Evolutionary conservation across 2,113 vertebrate genomes (phyloP).

Genomic region (Corvus cornix): DNA sequence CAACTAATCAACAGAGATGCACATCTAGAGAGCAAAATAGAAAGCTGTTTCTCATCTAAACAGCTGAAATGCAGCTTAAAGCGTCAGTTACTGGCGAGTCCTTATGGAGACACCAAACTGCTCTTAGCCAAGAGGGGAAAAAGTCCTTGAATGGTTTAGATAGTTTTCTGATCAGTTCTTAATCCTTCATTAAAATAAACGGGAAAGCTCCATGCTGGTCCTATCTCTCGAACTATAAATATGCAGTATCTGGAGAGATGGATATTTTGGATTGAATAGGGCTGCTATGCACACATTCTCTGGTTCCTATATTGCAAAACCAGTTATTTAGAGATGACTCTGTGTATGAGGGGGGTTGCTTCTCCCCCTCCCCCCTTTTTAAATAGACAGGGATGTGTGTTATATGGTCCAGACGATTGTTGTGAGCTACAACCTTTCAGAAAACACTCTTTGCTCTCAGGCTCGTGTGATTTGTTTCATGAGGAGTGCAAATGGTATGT

Average conservation of each 20-base stretch:
- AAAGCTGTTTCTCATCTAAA: constrained; percentile 57
- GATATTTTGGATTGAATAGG: constrained; percentile 42
- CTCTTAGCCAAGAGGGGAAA: constrained; percentile 17
- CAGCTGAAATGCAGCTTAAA: constrained; percentile 53
- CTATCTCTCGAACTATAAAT: constrained; percentile 49
- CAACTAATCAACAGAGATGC: not conserved
- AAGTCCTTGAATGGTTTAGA: constrained; percentile 61
- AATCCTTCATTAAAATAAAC: constrained; percentile 64
- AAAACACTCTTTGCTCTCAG: not conserved
- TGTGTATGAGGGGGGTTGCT: not conserved
- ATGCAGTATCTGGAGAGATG: constrained; percentile 34
- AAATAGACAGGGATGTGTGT: constrained; percentile 2
- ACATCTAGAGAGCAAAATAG: constrained; percentile 21
- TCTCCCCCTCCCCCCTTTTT: not conserved
- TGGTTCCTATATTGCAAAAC: constrained; percentile 42
- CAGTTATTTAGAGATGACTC: constrained; percentile 41
- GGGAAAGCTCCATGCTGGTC: constrained; percentile 15
- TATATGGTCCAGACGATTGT: not conserved
- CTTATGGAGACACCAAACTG: constrained; percentile 49
- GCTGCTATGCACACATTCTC: constrained; percentile 14
- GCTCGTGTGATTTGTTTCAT: constrained; percentile 11
- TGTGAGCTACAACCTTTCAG: not conserved
- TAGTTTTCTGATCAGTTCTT: constrained; percentile 63
- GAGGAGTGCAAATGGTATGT: constrained; percentile 3
- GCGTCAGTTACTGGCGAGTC: constrained; percentile 30